Evolutionary conservation across 1,140 invertebrate genomes (phyloP).

Genomic region (Calephelis virginiensis): DNA sequence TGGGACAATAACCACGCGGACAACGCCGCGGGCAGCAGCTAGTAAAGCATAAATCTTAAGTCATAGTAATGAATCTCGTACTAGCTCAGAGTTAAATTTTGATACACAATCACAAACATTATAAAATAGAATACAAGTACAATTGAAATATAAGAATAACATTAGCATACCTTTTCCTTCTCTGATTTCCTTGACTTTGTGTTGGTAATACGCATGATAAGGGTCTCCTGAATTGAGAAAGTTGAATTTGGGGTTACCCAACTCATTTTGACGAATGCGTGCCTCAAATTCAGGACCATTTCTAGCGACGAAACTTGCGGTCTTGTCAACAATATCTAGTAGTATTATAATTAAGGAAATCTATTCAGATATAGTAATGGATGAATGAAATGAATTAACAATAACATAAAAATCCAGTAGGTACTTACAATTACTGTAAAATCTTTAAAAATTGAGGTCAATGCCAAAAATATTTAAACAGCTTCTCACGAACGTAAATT

Average conservation of each 20-base stretch:
- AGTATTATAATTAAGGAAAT: conserved; percentile 53
- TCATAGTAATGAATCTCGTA: too few relatives aligned
- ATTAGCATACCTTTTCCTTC: conserved; percentile 88
- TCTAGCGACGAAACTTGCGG: conserved; percentile 97
- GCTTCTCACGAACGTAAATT: background rate
- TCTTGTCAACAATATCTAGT: conserved; percentile 98
- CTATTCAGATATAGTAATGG: background rate
- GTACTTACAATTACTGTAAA: conserved; percentile 12
- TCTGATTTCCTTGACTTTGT: conserved; percentile 97
- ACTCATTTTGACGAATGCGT: conserved; percentile 96
- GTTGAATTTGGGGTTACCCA: conserved; percentile 98
- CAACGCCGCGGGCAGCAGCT: too few relatives aligned
- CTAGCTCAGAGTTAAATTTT: too few relatives aligned
- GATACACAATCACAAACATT: too few relatives aligned
- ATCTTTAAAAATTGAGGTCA: background rate
- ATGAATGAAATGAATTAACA: background rate
- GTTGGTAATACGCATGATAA: conserved; percentile 99
- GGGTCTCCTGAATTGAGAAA: conserved; percentile 98
- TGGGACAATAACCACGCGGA: too few relatives aligned
- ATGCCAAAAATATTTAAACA: background rate
- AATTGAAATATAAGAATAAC: background rate
- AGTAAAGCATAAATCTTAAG: too few relatives aligned
- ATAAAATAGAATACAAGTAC: too few relatives aligned
- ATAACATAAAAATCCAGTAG: background rate
- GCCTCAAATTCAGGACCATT: conserved; percentile 99